Conservation (phyloP, 2,113 vertebrate species). For the Ophthalmolycus amberensis region DNA sequence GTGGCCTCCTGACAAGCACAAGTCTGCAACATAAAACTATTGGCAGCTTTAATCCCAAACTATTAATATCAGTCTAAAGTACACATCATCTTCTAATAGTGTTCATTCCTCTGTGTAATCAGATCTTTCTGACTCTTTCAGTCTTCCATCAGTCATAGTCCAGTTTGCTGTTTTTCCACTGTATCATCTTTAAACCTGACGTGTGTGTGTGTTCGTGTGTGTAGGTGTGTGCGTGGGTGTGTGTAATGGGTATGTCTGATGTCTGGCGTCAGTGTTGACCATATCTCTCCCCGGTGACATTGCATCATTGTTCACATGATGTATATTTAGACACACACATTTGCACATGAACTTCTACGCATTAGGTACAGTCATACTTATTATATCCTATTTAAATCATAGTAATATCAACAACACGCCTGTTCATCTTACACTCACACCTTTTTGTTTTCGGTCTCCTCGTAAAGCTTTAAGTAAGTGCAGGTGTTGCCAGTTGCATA, state of each 20-base stretch:
- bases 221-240: background rate
- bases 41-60: constrained; percentile 13
- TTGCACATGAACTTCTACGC: background rate
- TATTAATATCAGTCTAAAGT: constrained; percentile 10
- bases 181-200: constrained; percentile 10
- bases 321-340: constrained; percentile 32
- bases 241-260: constrained; percentile 60
- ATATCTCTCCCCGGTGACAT: constrained; percentile 70
- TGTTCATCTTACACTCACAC: background rate
- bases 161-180: background rate
- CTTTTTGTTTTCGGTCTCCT: background rate
- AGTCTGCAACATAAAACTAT: background rate
- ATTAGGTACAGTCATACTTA: background rate
- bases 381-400: background rate
- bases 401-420: background rate
- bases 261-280: constrained; percentile 66
- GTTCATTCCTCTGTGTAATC: background rate
- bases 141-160: constrained; percentile 6
- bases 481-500: constrained; percentile 2
- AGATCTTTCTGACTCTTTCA: background rate
- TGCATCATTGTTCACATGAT: constrained; percentile 59
- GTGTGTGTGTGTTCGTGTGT: constrained; percentile 7
- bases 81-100: background rate
- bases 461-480: background rate
- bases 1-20: background rate